Conservation (phyloP, 1,140 invertebrate species). For the Aphelinus certus region DNA sequence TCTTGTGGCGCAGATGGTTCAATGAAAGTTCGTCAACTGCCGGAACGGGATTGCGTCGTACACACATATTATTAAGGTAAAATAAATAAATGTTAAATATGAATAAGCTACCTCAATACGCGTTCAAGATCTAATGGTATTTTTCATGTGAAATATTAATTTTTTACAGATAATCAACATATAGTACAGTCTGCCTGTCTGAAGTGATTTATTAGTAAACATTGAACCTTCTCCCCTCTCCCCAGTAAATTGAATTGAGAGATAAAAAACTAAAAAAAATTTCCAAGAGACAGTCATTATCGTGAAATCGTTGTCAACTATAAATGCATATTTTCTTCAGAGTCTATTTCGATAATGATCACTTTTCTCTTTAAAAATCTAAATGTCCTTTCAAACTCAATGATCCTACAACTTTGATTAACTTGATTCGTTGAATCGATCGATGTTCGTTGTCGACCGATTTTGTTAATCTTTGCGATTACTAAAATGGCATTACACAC, state of each 20-base stretch:
- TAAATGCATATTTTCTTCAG: conserved; percentile 37
- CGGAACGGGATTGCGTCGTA: conserved; percentile 73
- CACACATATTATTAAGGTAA: conserved; percentile 59
- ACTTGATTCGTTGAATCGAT: conserved; percentile 18
- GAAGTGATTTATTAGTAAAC: too few relatives aligned
- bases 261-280: conserved; percentile 26
- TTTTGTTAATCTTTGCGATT: conserved; percentile 28
- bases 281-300: conserved; percentile 30
- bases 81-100: neutral
- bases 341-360: conserved; percentile 37
- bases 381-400: conserved; percentile 37
- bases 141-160: conserved; percentile 1
- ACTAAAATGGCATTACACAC: conserved; percentile 17
- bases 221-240: neutral
- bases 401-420: conserved; percentile 24
- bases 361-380: conserved; percentile 22
- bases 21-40: conserved; percentile 94
- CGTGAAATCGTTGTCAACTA: conserved; percentile 35
- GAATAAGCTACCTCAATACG: neutral
- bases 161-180: conserved; percentile 31
- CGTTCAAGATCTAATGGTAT: too few relatives aligned
- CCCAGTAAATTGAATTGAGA: neutral
- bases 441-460: conserved; percentile 18
- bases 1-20: conserved; percentile 99
- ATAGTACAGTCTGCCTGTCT: conserved; percentile 20